Evolutionary conservation across 2,888 invertebrate species (phyloP).

Genomic region (Leptinotarsa rubiginosa): DNA sequence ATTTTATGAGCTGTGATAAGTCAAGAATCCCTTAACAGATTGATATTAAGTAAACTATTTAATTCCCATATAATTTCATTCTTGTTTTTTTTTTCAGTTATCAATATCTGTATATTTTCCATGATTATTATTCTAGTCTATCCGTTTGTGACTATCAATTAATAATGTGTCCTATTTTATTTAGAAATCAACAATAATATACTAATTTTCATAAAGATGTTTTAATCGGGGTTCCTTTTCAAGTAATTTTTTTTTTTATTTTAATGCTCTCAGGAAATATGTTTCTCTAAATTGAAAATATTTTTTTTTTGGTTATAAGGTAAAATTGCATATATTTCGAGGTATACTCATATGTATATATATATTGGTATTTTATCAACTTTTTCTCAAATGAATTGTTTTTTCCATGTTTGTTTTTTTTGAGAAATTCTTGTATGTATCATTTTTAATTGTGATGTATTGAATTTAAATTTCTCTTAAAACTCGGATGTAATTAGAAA

Average conservation of each 20-base stretch:
- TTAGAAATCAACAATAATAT: conserved; percentile 17
- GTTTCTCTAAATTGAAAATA: conserved; percentile 4
- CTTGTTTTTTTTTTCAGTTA: conserved; percentile 26
- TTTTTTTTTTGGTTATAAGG: conserved; percentile 6
- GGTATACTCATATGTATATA: conserved; percentile 4
- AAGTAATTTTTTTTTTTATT: conserved; percentile 3
- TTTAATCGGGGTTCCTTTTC: conserved; percentile 11
- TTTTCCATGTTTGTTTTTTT: background rate
- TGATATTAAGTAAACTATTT: conserved; percentile 45
- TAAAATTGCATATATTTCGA: background rate
- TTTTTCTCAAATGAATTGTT: background rate
- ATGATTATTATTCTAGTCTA: conserved; percentile 41
- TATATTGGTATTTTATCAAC: conserved; percentile 3
- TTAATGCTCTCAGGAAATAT: background rate
- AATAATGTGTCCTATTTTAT: conserved; percentile 28
- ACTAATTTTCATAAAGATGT: conserved; percentile 7
- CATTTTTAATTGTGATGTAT: background rate
- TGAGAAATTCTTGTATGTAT: background rate
- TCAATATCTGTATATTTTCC: conserved; percentile 40
- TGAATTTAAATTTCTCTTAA: background rate
- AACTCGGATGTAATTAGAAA: background rate
- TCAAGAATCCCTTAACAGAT: conserved; percentile 36
- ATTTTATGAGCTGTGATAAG: conserved; percentile 52
- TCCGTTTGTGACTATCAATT: conserved; percentile 38
- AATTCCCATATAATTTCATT: conserved; percentile 19